Base-by-base conservation (phyloP, 2,113 vertebrate species). In the Epinephelus moara region DNA sequence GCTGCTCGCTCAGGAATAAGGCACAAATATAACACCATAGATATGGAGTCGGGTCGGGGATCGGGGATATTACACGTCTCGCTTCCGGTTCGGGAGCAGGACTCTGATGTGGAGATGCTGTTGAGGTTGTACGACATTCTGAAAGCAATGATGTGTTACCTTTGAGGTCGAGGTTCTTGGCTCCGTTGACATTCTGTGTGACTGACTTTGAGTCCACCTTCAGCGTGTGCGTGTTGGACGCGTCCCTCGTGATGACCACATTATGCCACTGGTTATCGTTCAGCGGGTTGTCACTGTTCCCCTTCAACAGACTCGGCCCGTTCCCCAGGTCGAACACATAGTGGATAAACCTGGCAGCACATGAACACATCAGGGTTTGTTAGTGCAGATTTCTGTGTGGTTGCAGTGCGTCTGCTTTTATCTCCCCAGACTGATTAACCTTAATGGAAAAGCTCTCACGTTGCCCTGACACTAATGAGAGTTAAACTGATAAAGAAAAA, bases 191-290 rank as follows among this genome's bases (percentile, higher is more conserved):
- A 85, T 99, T 97, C 92, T 99, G 98, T n/a, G 97, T 99, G 87
- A 99, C 98, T 27, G 97, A 94, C 79, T 97, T 98, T 1, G 97
- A 83, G 49, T 99, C 98, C 92, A 99, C 98, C 85, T 99, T 99
- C 12, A 99, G 94, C 6, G 96, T 98, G 91, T 99, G 98, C 0
- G 97, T 98, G 92, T 99, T 99, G 80, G 97, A 96, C 85, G 96
- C 96, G 50, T 99, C 98, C 37, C 98, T 93, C 0, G 97, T 98
- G 89, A 99, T 99, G 70, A 99, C 97, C 0, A 99, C 98, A 0
- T 97, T 98, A 88, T 99, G 98, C 98, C 98, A 99, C 79, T 98
- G 98, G 92, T 99, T 99, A 86, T 99, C 98, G 61, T 98, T 98
- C 75, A 99, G 95, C 3, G 96, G 95, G 49, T 96, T 97, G 78